Base-by-base conservation (phyloP, 2,888 invertebrate genomes). In the Melitaea athalia region DNA sequence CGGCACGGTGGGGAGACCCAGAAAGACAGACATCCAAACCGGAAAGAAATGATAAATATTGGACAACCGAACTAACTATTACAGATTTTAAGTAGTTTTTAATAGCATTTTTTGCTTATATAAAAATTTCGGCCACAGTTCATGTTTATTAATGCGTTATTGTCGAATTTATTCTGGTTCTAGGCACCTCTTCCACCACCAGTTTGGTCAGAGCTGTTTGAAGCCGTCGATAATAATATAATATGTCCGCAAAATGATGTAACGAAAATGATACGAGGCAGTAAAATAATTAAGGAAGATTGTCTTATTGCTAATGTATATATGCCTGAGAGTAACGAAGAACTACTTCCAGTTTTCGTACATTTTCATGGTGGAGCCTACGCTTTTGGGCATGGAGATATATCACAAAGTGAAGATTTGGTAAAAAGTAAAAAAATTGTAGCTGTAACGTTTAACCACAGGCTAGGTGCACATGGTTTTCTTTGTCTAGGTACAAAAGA, bases 291-390 rank as follows among this genome's bases (percentile, higher is more conserved):
- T 6, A 71, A 67, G 63, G 82, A 82, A 60, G 75, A 82, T 61
- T 81, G 80, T 57, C 76, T 82, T 1, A 70, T 81, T 7, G 77
- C 78, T 7, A 82, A 79, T 63, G 61, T 82, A 5, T 79, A 75
- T 59, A 77, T 78, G 0, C 82, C 82, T 6, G 73, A 79, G 14
- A 79, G 74, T n/a, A 66, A 74, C 5, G 69, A 73, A 17, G 71
- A 68, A 1, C 76, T 76, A 17, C 61, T 79, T 3, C 85, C 92
- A 4, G 93, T 93, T 0, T 71, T 92, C 43, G 85, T 92, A 11
- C 77, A 81, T 59, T 78, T 93, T 2, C 93, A 93, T 60, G 91
- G 91, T 15, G 93, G 92, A 10, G 89, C 81, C 3, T 92, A 82
- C 68, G 78, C 85, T 74, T 53, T 79, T 1, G 92, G 91, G 3